These are phyloP conservation scores for Amphiura filiformis DNA, from an alignment of 35 echinoderm and acorn worm species.

Conservation along the genomic window DNA sequence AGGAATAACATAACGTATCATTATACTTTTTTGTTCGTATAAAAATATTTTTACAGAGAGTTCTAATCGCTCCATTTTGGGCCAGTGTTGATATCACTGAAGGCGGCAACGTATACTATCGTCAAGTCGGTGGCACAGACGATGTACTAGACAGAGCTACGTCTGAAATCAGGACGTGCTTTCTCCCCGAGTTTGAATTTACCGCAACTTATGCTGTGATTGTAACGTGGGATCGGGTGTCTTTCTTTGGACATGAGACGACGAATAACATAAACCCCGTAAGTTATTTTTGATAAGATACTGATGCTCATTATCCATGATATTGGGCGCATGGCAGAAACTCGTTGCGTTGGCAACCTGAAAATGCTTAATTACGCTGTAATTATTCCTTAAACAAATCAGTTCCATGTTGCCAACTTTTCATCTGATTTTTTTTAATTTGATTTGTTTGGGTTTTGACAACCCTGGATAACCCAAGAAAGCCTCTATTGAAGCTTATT, in stretches of 20 bases:
- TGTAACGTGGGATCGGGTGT: slow-evolving; percentile 80
- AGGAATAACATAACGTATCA: background rate
- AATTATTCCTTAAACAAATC: too few relatives aligned
- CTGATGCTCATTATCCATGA: too few relatives aligned
- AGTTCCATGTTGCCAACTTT: too few relatives aligned
- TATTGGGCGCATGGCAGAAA: too few relatives aligned
- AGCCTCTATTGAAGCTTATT: too few relatives aligned
- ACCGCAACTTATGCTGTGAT: slow-evolving; percentile 60
- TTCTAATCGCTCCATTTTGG: slow-evolving; percentile 85
- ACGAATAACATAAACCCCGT: background rate
- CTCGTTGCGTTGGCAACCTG: too few relatives aligned
- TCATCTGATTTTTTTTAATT: too few relatives aligned
- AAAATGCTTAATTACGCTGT: too few relatives aligned
- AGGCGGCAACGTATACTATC: slow-evolving; percentile 78
- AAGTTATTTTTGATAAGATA: too few relatives aligned
- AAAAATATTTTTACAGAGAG: background rate
- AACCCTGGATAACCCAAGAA: too few relatives aligned
- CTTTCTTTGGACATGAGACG: slow-evolving; percentile 65
- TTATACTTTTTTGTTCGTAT: background rate
- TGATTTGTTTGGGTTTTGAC: too few relatives aligned
- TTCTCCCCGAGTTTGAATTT: slow-evolving; percentile 69
- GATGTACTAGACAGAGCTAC: slow-evolving; percentile 55
- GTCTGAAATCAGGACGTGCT: slow-evolving; percentile 55
- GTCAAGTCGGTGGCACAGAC: slow-evolving; percentile 59
- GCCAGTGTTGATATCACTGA: slow-evolving; percentile 77